Evolutionary conservation across 2,888 invertebrate genomes (phyloP).

Genomic region (Atrina japonica): DNA sequence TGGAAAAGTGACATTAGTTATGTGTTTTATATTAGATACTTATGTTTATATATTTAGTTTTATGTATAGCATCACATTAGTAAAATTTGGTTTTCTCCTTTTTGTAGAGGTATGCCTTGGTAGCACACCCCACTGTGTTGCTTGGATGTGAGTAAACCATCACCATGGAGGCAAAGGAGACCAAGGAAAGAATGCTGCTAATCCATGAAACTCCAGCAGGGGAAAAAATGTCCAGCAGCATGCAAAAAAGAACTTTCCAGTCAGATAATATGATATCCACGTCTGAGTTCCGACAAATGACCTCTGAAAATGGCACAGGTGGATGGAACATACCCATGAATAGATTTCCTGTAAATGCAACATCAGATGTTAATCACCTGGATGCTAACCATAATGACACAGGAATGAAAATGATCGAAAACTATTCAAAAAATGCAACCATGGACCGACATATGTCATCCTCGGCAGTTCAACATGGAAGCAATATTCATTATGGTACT

Average conservation of each 20-base stretch:
- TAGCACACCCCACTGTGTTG: neutral
- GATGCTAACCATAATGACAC: slow-evolving; percentile 35
- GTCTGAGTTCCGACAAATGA: slow-evolving; percentile 27
- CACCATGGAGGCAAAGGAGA: slow-evolving; percentile 29
- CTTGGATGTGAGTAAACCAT: neutral
- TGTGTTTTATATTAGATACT: too few species aligned
- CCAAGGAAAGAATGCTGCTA: slow-evolving; percentile 29
- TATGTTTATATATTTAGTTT: too few species aligned
- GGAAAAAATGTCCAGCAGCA: slow-evolving; percentile 20
- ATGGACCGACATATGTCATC: slow-evolving; percentile 5
- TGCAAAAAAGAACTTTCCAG: slow-evolving; percentile 19
- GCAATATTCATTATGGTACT: slow-evolving; percentile 18
- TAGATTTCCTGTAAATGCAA: slow-evolving; percentile 25
- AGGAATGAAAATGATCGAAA: slow-evolving; percentile 5
- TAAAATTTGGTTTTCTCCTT: neutral
- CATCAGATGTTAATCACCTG: slow-evolving; percentile 29
- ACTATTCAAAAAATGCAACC: slow-evolving; percentile 5
- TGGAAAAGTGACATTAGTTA: too few species aligned
- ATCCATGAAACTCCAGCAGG: slow-evolving; percentile 26
- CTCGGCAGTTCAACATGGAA: slow-evolving; percentile 10
- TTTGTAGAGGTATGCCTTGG: neutral
- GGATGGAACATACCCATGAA: slow-evolving; percentile 9
- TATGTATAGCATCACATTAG: too few species aligned
- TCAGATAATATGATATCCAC: slow-evolving; percentile 25
- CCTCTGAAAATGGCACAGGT: slow-evolving; percentile 18